A percentile compares a stretch with the other conserved stretches of the same genome.
phyloP scores from a whole-genome alignment of 2,113 vertebrate species.

The Callopanchax toddi region DNA sequence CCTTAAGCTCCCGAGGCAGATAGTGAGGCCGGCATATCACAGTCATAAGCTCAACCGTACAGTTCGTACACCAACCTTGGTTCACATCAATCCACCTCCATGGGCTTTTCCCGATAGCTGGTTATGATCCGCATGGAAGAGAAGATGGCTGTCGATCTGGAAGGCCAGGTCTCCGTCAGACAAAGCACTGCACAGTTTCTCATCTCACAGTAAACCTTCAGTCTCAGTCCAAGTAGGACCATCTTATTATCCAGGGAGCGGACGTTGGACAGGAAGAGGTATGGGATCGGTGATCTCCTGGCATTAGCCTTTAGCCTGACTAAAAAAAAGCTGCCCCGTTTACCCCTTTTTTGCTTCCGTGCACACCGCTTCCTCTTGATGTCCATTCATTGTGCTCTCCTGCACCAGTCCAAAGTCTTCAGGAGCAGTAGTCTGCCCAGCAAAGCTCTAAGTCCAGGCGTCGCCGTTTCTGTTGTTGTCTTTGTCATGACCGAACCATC shows the following conservation, averaged over 20 bases:
- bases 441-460: not conserved
- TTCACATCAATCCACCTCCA: not conserved
- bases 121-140: not conserved
- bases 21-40: not conserved
- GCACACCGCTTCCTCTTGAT: not conserved
- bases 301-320: not conserved
- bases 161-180: not conserved
- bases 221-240: not conserved
- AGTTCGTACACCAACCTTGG: not conserved
- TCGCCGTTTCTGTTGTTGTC: too few relatives aligned
- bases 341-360: not conserved
- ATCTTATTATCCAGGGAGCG: not conserved
- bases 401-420: too few relatives aligned
- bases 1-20: not conserved
- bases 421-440: not conserved
- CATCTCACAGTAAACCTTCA: not conserved
- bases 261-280: not conserved
- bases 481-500: not conserved
- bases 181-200: too few relatives aligned
- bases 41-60: not conserved
- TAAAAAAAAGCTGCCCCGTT: not conserved
- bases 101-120: not conserved
- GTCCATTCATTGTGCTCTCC: not conserved
- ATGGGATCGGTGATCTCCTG: not conserved
- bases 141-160: not conserved